These are phyloP conservation scores for Poicephalus meyeri DNA, from an alignment of 2,113 vertebrate genomes.

Conservation along the genomic window DNA sequence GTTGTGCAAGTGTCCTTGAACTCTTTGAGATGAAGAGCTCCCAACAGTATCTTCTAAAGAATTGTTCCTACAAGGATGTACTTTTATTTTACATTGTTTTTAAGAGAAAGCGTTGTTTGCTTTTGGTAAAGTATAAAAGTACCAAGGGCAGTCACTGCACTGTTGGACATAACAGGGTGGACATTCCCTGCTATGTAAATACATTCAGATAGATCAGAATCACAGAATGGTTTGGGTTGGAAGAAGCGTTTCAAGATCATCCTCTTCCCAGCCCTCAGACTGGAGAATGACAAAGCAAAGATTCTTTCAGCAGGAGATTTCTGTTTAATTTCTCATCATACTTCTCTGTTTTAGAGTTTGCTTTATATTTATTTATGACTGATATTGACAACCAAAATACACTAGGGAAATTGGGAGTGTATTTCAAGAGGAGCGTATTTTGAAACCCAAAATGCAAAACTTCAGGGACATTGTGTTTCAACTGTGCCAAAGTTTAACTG, in stretches of 20 bases:
- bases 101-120: neutral
- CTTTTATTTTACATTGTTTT: neutral
- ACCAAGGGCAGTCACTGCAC: neutral
- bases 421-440: slow-evolving; percentile 1
- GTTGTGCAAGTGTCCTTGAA: neutral
- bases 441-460: slow-evolving; percentile 52
- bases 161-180: neutral
- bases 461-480: neutral
- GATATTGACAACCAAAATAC: slow-evolving; percentile 34
- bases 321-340: neutral
- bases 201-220: neutral
- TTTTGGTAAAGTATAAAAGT: neutral
- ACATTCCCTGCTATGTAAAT: neutral
- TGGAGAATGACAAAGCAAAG: neutral
- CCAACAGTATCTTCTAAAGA: neutral
- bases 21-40: neutral
- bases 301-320: neutral
- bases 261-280: neutral
- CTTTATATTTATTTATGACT: slow-evolving; percentile 63
- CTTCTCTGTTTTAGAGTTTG: slow-evolving; percentile 11
- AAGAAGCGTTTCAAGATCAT: neutral
- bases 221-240: neutral
- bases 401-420: neutral
- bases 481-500: slow-evolving; percentile 39
- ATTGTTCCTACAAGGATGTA: neutral